phyloP scores from a whole-genome alignment of 2,797 vertebrate genomes.

The Lagorchestes hirsutus region DNA sequence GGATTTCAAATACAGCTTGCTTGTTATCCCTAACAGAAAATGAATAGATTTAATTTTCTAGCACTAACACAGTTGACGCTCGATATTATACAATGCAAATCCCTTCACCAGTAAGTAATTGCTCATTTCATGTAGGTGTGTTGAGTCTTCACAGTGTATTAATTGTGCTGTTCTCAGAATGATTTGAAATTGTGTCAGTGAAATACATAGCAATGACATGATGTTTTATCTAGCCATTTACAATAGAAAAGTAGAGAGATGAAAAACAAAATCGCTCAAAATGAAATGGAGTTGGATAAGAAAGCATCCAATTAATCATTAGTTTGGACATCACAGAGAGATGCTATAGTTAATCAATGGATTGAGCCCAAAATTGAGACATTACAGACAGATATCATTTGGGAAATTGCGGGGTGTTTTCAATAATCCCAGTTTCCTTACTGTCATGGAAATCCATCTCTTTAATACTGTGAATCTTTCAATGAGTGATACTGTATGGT shows the following conservation, averaged over 20 bases:
- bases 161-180: background rate
- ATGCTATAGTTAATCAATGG: background rate
- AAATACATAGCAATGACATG: background rate
- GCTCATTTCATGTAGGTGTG: background rate
- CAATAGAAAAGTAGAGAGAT: background rate
- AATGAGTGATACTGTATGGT: background rate
- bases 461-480: background rate
- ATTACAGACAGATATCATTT: background rate
- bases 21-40: background rate
- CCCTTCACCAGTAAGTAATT: background rate
- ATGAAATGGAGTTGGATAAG: background rate
- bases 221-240: background rate
- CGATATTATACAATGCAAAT: background rate
- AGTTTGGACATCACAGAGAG: background rate
- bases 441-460: background rate
- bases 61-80: background rate
- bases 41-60: background rate
- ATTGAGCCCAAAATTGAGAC: background rate
- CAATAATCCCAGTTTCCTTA: background rate
- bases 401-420: background rate
- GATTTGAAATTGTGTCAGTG: background rate
- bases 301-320: background rate
- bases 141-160: background rate
- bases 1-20: background rate
- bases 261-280: background rate